phyloP scores from a whole-genome alignment of 2,797 vertebrate genomes.

The Hypotaenidia philippensis region DNA sequence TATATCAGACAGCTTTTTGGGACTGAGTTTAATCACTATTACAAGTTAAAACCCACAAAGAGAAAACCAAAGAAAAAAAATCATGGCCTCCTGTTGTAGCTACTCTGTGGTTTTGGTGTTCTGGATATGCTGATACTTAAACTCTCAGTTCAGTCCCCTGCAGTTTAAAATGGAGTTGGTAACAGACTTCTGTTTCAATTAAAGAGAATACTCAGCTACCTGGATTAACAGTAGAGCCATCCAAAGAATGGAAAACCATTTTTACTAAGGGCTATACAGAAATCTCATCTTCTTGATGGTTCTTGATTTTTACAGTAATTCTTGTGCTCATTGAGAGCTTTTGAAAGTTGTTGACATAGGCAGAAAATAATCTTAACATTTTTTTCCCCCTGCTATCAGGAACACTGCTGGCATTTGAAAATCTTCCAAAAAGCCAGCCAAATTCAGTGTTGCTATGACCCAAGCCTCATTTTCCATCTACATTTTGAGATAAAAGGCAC shows the following conservation, averaged over 20 bases:
- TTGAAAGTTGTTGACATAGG: not conserved
- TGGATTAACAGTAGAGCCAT: not conserved
- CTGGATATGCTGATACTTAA: not conserved
- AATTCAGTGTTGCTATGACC: not conserved
- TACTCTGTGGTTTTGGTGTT: not conserved
- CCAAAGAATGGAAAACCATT: not conserved
- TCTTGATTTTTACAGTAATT: not conserved
- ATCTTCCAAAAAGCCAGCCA: not conserved
- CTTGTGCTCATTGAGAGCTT: not conserved
- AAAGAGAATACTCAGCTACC: not conserved
- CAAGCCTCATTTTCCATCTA: not conserved
- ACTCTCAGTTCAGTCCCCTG: not conserved
- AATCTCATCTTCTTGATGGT: not conserved
- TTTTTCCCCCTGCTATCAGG: not conserved
- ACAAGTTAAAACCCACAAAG: not conserved
- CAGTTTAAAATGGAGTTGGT: not conserved
- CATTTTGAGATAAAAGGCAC: not conserved
- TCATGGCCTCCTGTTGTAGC: not conserved
- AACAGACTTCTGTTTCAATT: not conserved
- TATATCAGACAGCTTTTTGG: not conserved
- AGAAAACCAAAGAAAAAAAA: not conserved
- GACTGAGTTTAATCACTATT: not conserved
- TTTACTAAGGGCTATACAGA: not conserved
- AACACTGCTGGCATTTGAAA: not conserved
- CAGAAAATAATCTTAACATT: not conserved